Conservation (phyloP, 1,140 invertebrate species). For the Drosophila pandora region DNA sequence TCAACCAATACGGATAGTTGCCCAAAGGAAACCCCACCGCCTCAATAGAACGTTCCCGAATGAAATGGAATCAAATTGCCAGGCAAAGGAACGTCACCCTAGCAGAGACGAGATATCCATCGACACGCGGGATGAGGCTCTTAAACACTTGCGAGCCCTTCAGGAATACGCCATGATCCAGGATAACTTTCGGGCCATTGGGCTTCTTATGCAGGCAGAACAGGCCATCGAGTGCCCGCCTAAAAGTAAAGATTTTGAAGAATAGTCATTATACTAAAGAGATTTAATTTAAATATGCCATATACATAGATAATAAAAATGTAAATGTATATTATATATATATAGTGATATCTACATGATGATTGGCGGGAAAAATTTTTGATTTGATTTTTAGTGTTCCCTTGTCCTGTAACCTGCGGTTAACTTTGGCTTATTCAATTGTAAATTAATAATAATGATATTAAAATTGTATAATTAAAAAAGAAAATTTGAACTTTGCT, state of each 20-base stretch:
- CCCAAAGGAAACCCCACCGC: neutral
- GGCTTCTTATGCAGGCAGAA: conserved; percentile 59
- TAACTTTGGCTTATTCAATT: too few species aligned
- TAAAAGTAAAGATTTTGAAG: conserved; percentile 40
- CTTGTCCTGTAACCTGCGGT: too few species aligned
- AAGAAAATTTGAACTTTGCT: too few species aligned
- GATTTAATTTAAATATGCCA: neutral
- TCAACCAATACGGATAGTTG: neutral
- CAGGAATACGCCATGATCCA: conserved; percentile 68
- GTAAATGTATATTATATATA: too few species aligned
- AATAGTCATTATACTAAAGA: neutral
- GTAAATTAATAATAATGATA: too few species aligned
- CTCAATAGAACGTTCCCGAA: neutral
- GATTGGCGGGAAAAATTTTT: too few species aligned
- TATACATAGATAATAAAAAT: neutral
- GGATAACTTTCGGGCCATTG: conserved; percentile 69
- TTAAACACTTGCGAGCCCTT: conserved; percentile 49
- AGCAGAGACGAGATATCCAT: conserved; percentile 21
- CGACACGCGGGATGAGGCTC: conserved; percentile 31
- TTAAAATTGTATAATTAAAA: too few species aligned
- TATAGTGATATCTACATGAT: too few species aligned
- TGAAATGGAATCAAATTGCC: neutral
- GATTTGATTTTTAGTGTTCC: too few species aligned
- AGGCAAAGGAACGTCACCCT: neutral
- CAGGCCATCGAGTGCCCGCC: conserved; percentile 52